These are phyloP conservation scores for Eupeodes luniger DNA, from an alignment of 2,888 invertebrate genomes.

Conservation along the genomic window DNA sequence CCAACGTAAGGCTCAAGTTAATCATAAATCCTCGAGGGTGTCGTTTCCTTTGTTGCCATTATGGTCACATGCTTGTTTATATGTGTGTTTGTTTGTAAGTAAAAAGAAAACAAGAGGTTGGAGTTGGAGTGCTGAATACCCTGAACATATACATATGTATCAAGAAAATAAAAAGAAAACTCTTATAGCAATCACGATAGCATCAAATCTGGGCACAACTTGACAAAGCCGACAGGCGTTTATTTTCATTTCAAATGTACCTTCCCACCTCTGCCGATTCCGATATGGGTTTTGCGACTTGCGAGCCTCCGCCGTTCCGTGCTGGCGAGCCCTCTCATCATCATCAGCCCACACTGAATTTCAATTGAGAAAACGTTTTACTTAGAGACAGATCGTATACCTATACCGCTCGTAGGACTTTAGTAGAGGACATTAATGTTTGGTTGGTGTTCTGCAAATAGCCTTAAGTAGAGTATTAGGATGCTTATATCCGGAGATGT, in stretches of 20 bases:
- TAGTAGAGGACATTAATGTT: constrained; percentile 58
- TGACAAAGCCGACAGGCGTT: constrained; percentile 73
- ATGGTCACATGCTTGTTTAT: constrained; percentile 68
- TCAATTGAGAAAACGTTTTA: constrained; percentile 64
- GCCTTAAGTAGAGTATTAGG: constrained; percentile 67
- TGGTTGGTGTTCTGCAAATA: constrained; percentile 69
- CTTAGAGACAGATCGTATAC: constrained; percentile 22
- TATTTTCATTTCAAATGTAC: constrained; percentile 71
- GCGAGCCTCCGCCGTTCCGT: too few species aligned
- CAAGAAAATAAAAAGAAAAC: constrained; percentile 42
- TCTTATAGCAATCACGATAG: constrained; percentile 62
- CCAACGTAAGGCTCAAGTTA: constrained; percentile 60
- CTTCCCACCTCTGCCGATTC: background rate
- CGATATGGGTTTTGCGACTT: too few species aligned
- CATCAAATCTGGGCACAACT: constrained; percentile 66
- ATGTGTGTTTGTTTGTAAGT: constrained; percentile 5
- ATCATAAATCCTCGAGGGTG: constrained; percentile 70
- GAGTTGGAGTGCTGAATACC: background rate
- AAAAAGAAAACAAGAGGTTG: background rate
- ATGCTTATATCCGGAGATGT: constrained; percentile 67
- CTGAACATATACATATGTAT: background rate
- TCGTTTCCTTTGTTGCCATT: constrained; percentile 66
- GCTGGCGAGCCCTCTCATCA: background rate
- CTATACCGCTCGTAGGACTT: constrained; percentile 3
- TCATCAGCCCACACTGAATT: constrained; percentile 44